Conservation (phyloP, 2,888 invertebrate genomes). For the Pristionchus arcanus region DNA sequence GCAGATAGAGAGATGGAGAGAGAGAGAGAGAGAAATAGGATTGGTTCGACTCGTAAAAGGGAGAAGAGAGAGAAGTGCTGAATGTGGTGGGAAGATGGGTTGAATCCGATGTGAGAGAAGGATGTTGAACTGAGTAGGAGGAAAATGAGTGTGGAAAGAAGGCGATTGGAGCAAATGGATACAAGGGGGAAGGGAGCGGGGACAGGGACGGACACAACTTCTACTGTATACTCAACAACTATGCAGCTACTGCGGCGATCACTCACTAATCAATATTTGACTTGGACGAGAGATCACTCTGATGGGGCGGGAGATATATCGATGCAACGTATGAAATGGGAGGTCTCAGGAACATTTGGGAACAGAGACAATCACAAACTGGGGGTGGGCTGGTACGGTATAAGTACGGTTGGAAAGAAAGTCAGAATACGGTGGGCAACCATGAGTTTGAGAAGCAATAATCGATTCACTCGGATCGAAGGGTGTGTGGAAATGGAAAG, state of each 20-base stretch:
- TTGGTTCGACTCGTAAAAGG: conserved; percentile 1
- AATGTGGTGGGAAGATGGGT: conserved; percentile 40
- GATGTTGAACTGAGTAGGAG: conserved; percentile 32
- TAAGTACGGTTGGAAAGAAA: not conserved
- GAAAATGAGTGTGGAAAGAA: conserved; percentile 12
- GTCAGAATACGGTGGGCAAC: conserved; percentile 32
- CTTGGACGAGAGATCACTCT: conserved; percentile 21
- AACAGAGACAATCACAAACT: not conserved
- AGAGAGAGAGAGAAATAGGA: not conserved
- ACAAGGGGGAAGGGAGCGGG: not conserved
- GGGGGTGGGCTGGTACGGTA: not conserved
- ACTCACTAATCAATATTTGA: conserved; percentile 46
- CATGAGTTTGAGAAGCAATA: conserved; percentile 33
- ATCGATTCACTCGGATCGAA: conserved; percentile 15
- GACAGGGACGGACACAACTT: conserved; percentile 5
- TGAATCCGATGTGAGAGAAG: conserved; percentile 28
- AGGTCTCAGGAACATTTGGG: not conserved
- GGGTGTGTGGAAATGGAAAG: conserved; percentile 37
- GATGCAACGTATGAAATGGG: conserved; percentile 31
- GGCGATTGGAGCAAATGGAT: not conserved
- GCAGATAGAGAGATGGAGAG: not conserved
- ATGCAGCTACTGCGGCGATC: not conserved
- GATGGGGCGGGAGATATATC: not conserved
- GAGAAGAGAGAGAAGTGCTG: conserved; percentile 26
- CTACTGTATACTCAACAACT: conserved; percentile 36